These are phyloP conservation scores for Euzetes globulus DNA, from an alignment of 2,888 invertebrate species.

Conservation along the genomic window DNA sequence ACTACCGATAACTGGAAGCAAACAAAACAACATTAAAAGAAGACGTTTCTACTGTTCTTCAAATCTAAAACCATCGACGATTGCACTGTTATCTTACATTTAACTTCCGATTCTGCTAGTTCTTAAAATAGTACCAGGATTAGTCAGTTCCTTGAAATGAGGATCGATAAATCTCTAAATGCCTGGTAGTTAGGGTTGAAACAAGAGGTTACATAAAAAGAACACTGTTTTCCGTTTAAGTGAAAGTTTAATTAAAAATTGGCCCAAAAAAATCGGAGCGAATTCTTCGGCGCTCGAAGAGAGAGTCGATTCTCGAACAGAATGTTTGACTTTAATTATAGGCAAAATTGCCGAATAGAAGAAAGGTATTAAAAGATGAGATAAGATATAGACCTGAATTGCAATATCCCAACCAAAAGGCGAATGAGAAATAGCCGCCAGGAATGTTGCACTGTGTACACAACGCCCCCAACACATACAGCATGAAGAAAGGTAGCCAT, in stretches of 20 bases:
- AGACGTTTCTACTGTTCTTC: no score
- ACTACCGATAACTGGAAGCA: background rate
- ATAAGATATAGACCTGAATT: slow-evolving; percentile 80
- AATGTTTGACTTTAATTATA: background rate
- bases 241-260: background rate
- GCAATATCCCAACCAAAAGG: slow-evolving; percentile 95
- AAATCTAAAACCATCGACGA: no score
- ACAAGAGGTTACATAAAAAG: no score
- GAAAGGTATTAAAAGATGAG: background rate
- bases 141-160: no score
- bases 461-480: slow-evolving; percentile 77
- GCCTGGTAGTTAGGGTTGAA: no score
- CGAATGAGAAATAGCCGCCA: slow-evolving; percentile 21
- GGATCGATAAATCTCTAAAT: no score
- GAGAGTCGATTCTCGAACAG: background rate
- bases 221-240: no score
- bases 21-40: no score
- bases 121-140: no score
- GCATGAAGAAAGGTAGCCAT: slow-evolving; percentile 95
- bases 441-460: slow-evolving; percentile 52
- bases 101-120: no score
- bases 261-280: background rate
- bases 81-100: no score
- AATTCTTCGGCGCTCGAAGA: background rate
- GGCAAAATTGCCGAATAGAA: background rate